Base-by-base conservation (phyloP, 2,888 invertebrate genomes). In the Dicyrtomina minuta region DNA sequence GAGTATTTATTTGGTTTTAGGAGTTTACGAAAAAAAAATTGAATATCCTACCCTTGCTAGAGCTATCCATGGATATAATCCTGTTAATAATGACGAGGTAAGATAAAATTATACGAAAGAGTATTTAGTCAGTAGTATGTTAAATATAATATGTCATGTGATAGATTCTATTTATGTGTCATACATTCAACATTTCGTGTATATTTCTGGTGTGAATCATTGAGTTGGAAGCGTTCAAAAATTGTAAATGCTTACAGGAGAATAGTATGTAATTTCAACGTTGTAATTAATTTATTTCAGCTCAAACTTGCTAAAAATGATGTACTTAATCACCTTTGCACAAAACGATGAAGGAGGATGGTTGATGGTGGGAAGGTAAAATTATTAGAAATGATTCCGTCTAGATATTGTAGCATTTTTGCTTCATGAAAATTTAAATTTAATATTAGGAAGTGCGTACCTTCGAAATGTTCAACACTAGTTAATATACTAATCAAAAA, bases 311-410 rank as follows among this genome's bases (percentile, higher is more conserved):
- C 90, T 79, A 97, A 96, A 83, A 95, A 96, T 66, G 98, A 98
- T n/a, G n/a, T n/a, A n/a, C 83, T 86, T 96, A 77, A 97, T 99
- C 79, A 95, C 95, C 44, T 91, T 99, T 69, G 96, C 97, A 41
- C 98, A 99, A 83, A 88, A 88, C 70, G 91, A 93, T 80, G 96
- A 97, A 80, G 98, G 96, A 66, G 97, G 97, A 53, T 98, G 98
- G 98, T n/a, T n/a, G n/a, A n/a, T n/a, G n/a, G n/a, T 99, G 98
- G 98, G 99, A 99, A 85, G 98, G 98, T 67, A 43, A 26, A 5
- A 12, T 22, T 53, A 4, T 17, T 27, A 20, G 27, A 55, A 22
- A 41, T 41, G 8, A 12, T 41, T 10, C 43, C 13, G 10, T 41
- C 43, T 13, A 41, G 43, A 43, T 43, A 43, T 43, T 43, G 13